These are phyloP conservation scores for Leptinotarsa rubiginosa DNA, from an alignment of 2,888 invertebrate species.

Conservation along the genomic window DNA sequence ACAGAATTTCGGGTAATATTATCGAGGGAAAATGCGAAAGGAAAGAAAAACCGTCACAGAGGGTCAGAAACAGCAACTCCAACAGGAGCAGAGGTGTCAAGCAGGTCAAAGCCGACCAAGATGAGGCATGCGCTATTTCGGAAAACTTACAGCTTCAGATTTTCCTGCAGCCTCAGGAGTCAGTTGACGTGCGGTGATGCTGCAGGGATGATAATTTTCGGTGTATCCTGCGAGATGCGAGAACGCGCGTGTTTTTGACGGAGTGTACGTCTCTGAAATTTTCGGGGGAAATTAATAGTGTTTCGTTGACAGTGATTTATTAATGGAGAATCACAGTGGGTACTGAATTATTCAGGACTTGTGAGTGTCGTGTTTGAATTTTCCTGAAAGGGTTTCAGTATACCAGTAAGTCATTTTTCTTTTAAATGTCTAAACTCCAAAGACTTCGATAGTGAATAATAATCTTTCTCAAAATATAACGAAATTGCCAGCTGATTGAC, in stretches of 20 bases:
- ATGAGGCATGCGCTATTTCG: conserved; percentile 56
- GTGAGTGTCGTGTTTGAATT: conserved; percentile 3
- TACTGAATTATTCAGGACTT: conserved; percentile 14
- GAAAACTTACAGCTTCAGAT: conserved; percentile 53
- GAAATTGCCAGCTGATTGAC: not conserved
- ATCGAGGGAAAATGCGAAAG: conserved; percentile 33
- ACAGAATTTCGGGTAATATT: conserved; percentile 38
- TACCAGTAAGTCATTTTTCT: not conserved
- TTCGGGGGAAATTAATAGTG: conserved; percentile 10
- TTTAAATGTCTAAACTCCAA: no score
- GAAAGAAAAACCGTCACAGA: conserved; percentile 33
- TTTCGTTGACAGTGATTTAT: conserved; percentile 22
- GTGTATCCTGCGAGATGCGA: conserved; percentile 33
- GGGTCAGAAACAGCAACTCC: conserved; percentile 47
- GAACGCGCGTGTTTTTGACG: conserved; percentile 36
- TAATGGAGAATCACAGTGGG: conserved; percentile 5
- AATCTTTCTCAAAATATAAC: no score
- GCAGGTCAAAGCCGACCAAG: conserved; percentile 57
- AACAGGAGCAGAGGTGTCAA: conserved; percentile 60
- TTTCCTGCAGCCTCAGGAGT: conserved; percentile 58
- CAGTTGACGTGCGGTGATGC: conserved; percentile 61
- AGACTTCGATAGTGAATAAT: no score
- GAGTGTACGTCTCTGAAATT: conserved; percentile 14
- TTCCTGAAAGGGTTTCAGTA: not conserved
- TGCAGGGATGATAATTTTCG: conserved; percentile 44